Evolutionary conservation across 2,797 vertebrate species (phyloP), one percentile per base, ranked within the genome.

Genomic region (Pseudochirops corinnae): DNA sequence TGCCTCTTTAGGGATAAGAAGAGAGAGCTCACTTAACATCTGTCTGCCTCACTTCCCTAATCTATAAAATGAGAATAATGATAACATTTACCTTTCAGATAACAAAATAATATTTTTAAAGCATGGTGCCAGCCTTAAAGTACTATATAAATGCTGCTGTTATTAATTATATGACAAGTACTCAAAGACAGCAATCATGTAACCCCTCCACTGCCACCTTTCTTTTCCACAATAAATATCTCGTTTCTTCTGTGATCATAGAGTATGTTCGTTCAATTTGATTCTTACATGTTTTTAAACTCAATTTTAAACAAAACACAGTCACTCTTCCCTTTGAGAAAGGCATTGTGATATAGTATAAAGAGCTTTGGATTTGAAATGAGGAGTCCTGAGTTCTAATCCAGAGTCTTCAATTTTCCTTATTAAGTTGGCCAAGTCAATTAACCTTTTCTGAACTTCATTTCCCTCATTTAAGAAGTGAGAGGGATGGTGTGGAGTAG

Each of bases 281-380:
- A 93, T 67, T 53, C 90, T 96, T 96, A 16, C 93, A 52, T 74
- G 52, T 50, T 95, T 97, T 96, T 91, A 92, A 93, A 96, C 95
- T 94, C 94, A 96, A 92, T 93, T 92, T 53, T 90, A 93, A 74
- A 55, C 96, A 93, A 67, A 95, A 95, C 55, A 95, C 26, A 33
- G 55, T 55, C n/a, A 94, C 50, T 58, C 50, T 96, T 95, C 93
- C 74, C 74, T 9, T 46, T 50, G 24, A 87, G 39, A 87, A 46
- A 87, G 39, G 24, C 39, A 26, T 21, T 87, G 10, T 50, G 39
- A 46, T 46, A 82, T 39, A 74, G 67, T 39, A 39, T 39, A 39
- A 46, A 9, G 6, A 46, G 18, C 39, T 21, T 50, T 87, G 6
- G 39, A 87, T 87, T 87, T 87, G 7, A 26, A 87, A 87, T 87